Percentiles rank a stretch among this genome's conserved stretches.
phyloP scores from a whole-genome alignment of 2,113 vertebrate genomes.

The Carettochelys insculpta region DNA sequence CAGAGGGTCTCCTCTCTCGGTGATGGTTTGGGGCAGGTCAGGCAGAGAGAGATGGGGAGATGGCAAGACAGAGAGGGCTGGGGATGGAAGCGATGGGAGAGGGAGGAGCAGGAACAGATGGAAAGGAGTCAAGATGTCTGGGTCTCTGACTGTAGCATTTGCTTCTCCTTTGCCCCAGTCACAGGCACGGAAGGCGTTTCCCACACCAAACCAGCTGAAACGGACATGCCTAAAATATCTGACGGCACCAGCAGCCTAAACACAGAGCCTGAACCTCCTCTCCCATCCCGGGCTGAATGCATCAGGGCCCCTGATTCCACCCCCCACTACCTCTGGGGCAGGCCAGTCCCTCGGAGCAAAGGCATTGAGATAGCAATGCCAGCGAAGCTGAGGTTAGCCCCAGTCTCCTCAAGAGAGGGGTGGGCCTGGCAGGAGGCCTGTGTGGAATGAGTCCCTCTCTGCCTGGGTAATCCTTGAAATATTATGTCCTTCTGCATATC shows the following conservation, averaged over 20 bases:
- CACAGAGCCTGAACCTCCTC: neutral
- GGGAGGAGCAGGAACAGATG: neutral
- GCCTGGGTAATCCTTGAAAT: rapidly evolving
- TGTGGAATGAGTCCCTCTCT: neutral
- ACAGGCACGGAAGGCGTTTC: neutral
- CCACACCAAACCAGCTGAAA: neutral
- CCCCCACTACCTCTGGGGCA: no score
- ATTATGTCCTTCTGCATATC: rapidly evolving
- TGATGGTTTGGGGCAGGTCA: neutral
- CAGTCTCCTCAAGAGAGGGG: neutral
- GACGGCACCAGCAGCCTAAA: neutral
- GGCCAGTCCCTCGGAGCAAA: neutral
- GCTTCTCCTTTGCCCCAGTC: neutral
- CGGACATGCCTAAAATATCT: neutral
- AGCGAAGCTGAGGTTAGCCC: neutral
- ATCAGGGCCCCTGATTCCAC: neutral
- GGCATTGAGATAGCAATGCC: neutral
- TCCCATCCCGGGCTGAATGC: neutral
- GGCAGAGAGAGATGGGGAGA: neutral
- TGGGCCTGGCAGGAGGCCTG: neutral
- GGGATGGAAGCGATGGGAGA: neutral
- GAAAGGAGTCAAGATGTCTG: neutral
- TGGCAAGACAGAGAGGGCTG: neutral
- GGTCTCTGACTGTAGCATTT: neutral
- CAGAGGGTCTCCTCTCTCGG: neutral